Evolutionary conservation across 1,140 invertebrate genomes (phyloP).

Genomic region (Periplaneta americana): DNA sequence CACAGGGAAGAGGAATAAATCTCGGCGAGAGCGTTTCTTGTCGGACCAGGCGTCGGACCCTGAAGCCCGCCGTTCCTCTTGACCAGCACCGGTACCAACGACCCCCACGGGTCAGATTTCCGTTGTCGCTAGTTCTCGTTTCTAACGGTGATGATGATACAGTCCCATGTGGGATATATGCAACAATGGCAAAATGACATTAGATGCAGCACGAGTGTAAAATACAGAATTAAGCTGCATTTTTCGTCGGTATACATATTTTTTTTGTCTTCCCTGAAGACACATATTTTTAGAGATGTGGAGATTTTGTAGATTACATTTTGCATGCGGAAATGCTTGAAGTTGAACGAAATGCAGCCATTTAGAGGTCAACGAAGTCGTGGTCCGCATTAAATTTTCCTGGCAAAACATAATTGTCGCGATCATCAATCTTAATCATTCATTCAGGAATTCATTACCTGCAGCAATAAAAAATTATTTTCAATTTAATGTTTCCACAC

Average conservation of each 20-base stretch:
- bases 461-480: too few relatives aligned
- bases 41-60: not conserved
- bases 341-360: too few relatives aligned
- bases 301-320: not conserved
- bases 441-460: too few relatives aligned
- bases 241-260: not conserved
- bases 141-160: not conserved
- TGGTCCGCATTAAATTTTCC: too few relatives aligned
- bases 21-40: constrained; percentile 3
- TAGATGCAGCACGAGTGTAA: not conserved
- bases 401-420: too few relatives aligned
- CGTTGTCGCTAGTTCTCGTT: not conserved
- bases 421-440: too few relatives aligned
- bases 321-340: not conserved
- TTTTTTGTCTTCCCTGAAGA: not conserved
- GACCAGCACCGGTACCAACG: not conserved
- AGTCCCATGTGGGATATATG: not conserved
- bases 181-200: not conserved
- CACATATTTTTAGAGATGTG: not conserved
- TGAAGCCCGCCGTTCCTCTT: not conserved
- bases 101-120: constrained; percentile 17
- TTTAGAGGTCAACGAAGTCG: too few relatives aligned
- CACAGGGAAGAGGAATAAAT: constrained; percentile 12
- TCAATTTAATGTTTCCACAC: too few relatives aligned
- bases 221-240: not conserved